phyloP scores from a whole-genome alignment of 1,140 invertebrate species.

The Apis mellifera region Amel_HAv3.1 CM009941.2:1373001-1373500 shows the following conservation, averaged over 20 bases:
- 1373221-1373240: conserved; percentile 76
- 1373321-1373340: conserved; percentile 5
- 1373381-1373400: neutral
- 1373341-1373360: neutral
- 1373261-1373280: conserved; percentile 74
- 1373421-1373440: no score
- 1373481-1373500: no score
- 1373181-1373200: conserved; percentile 64
- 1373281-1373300: conserved; percentile 52
- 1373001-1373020: no score
- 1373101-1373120: neutral
- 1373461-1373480: no score
- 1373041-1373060: no score
- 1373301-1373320: neutral
- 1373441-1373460: no score
- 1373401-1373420: neutral
- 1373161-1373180: conserved; percentile 57
- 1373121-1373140: conserved; percentile 36
- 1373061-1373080: no score
- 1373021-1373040: no score
- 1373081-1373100: no score
- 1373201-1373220: conserved; percentile 63
- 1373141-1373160: conserved; percentile 56
- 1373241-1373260: conserved; percentile 74
- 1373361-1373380: no score